Percentiles rank a stretch among this genome's conserved stretches.
Conservation (phyloP, 2,888 invertebrate genomes). For the Melinopterus prodromus region DNA sequence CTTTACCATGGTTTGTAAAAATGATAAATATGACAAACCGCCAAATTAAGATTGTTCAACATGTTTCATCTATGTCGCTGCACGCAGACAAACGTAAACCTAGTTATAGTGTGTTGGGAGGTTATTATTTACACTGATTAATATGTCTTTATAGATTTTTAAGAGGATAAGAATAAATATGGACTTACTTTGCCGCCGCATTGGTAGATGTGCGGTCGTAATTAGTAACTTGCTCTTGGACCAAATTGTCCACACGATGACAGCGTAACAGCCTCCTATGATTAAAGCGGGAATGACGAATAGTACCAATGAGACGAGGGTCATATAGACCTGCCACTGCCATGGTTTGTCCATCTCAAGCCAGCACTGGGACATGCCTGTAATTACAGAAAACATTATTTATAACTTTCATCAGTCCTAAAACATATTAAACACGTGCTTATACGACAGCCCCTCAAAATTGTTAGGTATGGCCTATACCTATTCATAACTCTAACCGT, state of each 20-base stretch:
- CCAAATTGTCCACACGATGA: slow-evolving; percentile 94
- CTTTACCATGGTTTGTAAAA: no score
- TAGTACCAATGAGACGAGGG: slow-evolving; percentile 79
- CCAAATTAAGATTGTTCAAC: no score
- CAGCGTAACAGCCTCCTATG: slow-evolving; percentile 88
- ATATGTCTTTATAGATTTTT: neutral
- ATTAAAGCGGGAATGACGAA: slow-evolving; percentile 88
- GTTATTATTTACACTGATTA: no score
- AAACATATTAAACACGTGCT: neutral
- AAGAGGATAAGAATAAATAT: neutral
- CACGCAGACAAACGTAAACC: no score
- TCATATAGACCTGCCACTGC: slow-evolving; percentile 91
- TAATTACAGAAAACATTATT: neutral
- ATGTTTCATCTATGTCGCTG: no score
- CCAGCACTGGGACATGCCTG: slow-evolving; percentile 85
- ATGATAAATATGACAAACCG: no score
- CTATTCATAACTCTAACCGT: no score
- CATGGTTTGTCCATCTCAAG: slow-evolving; percentile 76
- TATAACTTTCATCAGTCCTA: neutral
- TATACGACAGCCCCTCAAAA: neutral
- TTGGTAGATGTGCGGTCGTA: slow-evolving; percentile 54
- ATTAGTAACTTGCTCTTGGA: slow-evolving; percentile 77
- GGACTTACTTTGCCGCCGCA: slow-evolving; percentile 51
- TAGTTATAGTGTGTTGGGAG: no score
- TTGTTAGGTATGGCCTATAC: no score